Evolutionary conservation across 2,888 invertebrate species (phyloP).

Genomic region (Tetramorium bicarinatum): DNA sequence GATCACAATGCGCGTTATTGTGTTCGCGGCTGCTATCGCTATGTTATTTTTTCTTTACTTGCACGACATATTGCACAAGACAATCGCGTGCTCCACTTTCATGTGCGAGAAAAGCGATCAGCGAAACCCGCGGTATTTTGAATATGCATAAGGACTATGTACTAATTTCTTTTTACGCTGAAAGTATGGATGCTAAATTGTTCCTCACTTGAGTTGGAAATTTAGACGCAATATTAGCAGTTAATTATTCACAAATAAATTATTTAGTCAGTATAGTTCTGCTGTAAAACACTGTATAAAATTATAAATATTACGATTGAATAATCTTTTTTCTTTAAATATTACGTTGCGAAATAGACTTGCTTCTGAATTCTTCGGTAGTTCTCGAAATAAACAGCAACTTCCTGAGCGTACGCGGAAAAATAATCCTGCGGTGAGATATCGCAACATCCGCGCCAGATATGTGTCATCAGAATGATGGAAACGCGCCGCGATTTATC

Average conservation of each 20-base stretch:
- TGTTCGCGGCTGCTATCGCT: slow-evolving; percentile 27
- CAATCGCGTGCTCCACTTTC: slow-evolving; percentile 18
- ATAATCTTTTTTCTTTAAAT: background rate
- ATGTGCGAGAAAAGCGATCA: background rate
- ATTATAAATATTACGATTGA: background rate
- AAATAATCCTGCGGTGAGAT: slow-evolving; percentile 50
- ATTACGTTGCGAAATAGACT: background rate
- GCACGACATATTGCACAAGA: slow-evolving; percentile 41
- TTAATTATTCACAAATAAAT: background rate
- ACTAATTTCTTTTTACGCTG: background rate
- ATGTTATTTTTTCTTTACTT: slow-evolving; percentile 3
- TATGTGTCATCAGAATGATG: slow-evolving; percentile 26
- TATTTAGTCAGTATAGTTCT: background rate
- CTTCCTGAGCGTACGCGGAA: background rate
- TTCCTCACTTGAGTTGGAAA: background rate
- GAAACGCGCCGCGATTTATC: slow-evolving; percentile 3
- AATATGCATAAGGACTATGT: background rate
- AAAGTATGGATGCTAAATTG: background rate
- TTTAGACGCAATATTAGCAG: background rate
- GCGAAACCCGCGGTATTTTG: slow-evolving; percentile 25
- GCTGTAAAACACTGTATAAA: background rate
- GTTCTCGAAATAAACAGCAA: background rate
- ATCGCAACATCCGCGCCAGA: slow-evolving; percentile 51
- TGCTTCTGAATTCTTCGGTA: background rate
- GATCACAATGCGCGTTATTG: slow-evolving; percentile 33